phyloP scores from a whole-genome alignment of 1,140 invertebrate genomes.

The Leptinotarsa texana region DNA sequence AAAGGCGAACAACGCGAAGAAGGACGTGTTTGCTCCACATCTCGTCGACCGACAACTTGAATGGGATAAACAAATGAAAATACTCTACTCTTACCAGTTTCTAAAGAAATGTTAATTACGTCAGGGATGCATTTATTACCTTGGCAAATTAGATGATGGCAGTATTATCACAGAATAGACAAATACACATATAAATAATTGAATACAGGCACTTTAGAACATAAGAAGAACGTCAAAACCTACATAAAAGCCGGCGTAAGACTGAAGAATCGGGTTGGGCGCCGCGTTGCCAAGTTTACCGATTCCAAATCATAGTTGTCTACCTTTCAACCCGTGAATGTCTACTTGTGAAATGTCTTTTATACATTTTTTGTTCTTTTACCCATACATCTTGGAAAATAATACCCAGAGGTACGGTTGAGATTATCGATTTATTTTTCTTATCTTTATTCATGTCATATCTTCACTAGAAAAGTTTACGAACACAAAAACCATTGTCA shows the following conservation, averaged over 20 bases:
- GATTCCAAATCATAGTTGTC: neutral
- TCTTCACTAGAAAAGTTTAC: no score
- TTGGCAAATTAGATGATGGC: neutral
- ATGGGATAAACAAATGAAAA: neutral
- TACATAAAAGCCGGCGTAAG: slow-evolving; percentile 42
- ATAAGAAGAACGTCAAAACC: slow-evolving; percentile 35
- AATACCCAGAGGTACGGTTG: no score
- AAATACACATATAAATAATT: slow-evolving; percentile 28
- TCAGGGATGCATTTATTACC: neutral
- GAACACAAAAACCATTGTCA: no score
- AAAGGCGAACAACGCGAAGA: slow-evolving; percentile 1
- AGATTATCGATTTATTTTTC: no score
- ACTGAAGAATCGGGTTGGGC: slow-evolving; percentile 46
- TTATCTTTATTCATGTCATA: no score
- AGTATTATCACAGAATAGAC: slow-evolving; percentile 30
- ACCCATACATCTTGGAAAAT: no score
- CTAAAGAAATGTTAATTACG: no score
- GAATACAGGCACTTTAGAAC: slow-evolving; percentile 36
- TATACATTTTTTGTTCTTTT: no score
- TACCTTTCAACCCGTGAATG: no score
- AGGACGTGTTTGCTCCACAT: neutral
- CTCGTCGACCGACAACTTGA: neutral
- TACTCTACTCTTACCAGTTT: no score
- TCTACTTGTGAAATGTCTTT: no score
- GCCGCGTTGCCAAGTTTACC: neutral